Percentiles rank a stretch among this genome's conserved stretches.
These are phyloP conservation scores for Phoeniculus purpureus DNA, from an alignment of 2,797 vertebrate species.

Conservation along the genomic window DNA sequence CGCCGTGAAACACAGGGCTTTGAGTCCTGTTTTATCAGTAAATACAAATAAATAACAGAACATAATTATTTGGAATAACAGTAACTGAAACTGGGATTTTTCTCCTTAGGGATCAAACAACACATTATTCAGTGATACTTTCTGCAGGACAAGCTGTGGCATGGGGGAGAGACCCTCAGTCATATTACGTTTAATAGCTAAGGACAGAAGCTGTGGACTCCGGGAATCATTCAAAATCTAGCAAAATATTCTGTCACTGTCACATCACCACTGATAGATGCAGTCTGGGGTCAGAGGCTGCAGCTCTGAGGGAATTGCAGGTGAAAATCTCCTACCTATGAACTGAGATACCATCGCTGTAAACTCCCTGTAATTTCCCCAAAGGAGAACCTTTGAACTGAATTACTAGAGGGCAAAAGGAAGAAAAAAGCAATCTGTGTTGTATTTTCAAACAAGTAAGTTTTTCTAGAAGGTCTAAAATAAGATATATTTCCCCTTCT, in stretches of 20 bases:
- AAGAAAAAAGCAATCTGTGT: not conserved
- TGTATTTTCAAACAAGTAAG: not conserved
- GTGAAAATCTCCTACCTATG: constrained; percentile 68
- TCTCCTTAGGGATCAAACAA: not conserved
- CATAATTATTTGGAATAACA: not conserved
- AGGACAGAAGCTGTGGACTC: constrained; percentile 78
- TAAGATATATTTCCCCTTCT: not conserved
- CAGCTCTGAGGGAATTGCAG: constrained; percentile 67
- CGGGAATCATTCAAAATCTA: constrained; percentile 74
- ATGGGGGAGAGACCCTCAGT: not conserved
- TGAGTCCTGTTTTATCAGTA: not conserved
- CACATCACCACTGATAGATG: constrained; percentile 86
- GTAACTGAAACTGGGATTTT: not conserved
- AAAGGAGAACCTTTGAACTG: constrained; percentile 44
- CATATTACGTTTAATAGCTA: constrained; percentile 59
- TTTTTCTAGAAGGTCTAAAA: not conserved
- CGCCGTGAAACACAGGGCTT: not conserved
- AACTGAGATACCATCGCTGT: constrained; percentile 53
- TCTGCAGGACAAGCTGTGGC: constrained; percentile 10
- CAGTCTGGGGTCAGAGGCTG: constrained; percentile 84
- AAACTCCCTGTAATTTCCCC: constrained; percentile 56
- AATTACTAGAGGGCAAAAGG: constrained; percentile 37
- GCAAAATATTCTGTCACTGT: constrained; percentile 82
- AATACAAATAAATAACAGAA: not conserved
- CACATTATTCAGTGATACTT: constrained; percentile 21